Base-by-base conservation (phyloP, 1,140 invertebrate species). In the Cotesia chilonis region DNA sequence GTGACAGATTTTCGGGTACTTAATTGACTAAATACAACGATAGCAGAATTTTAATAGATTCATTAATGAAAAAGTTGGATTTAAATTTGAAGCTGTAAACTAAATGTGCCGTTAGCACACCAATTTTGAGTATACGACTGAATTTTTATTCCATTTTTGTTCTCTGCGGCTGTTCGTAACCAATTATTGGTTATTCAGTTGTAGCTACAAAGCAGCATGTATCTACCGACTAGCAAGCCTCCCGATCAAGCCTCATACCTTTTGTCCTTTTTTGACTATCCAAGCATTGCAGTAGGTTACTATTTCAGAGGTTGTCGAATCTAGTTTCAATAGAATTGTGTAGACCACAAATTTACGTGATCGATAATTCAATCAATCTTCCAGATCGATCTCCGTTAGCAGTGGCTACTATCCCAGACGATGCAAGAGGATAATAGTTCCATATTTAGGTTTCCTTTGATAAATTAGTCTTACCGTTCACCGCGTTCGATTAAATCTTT, bases 311-410 rank as follows among this genome's bases (percentile, higher is more conserved):
- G 60, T 60, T 68, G 51, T 57, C 37, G 57, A 14, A 68, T 67
- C 38, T 35, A 4, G 37, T 17, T 35, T 20, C n/a, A 35, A 51
- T 63, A 28, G 37, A 47, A 59, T 70, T 63, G 36, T 47, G 9
- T 60, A 10, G 9, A 35, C 35, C 37, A 3, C 55, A 41, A 68
- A 68, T 55, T 65, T n/a, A 28, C 20, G 12, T 51, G 59, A 72
- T 72, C 71, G 37, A 72, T 72, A 72, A 72, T 61, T 72, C 55
- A 36, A 72, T 68, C 41, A 67, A 37, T 10, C 54, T 67, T 41
- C 54, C 1, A 52, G 20, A 61, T 67, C 55, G 38, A 72, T 72
- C 52, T 36, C 70, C 17, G 47, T 51, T 36, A 41, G 17, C 38
- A 17, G 67, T 17, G 36, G 69, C 36, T 61, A 20, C 51, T 55